A percentile compares a stretch with the other conserved stretches of the same genome.
These are phyloP conservation scores for Leptonema lineaticorne DNA, from an alignment of 1,140 invertebrate genomes.

Conservation along the genomic window DNA sequence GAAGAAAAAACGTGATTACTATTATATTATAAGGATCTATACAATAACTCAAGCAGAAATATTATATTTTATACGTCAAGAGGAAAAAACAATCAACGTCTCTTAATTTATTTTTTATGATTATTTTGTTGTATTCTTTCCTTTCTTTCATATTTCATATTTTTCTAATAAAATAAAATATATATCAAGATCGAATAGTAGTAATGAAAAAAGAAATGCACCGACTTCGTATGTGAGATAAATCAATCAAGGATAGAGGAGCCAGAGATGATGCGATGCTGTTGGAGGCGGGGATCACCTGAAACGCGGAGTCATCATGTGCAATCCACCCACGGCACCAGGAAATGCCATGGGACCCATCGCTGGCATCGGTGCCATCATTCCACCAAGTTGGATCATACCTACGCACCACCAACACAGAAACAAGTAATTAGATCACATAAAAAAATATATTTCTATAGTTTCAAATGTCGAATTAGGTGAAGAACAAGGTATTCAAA, in stretches of 20 bases:
- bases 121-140: no score
- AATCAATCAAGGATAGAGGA: constrained; percentile 44
- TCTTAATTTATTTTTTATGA: no score
- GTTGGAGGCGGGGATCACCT: constrained; percentile 67
- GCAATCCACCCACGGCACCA: constrained; percentile 44
- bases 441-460: no score
- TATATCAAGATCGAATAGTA: constrained; percentile 19
- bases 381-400: constrained; percentile 65
- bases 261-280: constrained; percentile 34
- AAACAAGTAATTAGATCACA: constrained; percentile 11
- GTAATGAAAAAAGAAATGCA: constrained; percentile 30
- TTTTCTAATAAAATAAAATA: no score
- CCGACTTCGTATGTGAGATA: constrained; percentile 21
- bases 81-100: no score
- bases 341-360: constrained; percentile 37
- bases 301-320: constrained; percentile 75
- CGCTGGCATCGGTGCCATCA: constrained; percentile 63
- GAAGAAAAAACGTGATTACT: no score
- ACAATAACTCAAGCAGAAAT: no score
- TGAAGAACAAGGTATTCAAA: constrained; percentile 19
- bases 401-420: constrained; percentile 49
- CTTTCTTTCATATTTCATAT: no score
- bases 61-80: no score
- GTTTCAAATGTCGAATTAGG: not conserved
- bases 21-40: no score